Percentiles rank a stretch among this genome's conserved stretches.
phyloP scores from a whole-genome alignment of 2,888 invertebrate genomes.

The Scrobipalpa atriplicella region DNA sequence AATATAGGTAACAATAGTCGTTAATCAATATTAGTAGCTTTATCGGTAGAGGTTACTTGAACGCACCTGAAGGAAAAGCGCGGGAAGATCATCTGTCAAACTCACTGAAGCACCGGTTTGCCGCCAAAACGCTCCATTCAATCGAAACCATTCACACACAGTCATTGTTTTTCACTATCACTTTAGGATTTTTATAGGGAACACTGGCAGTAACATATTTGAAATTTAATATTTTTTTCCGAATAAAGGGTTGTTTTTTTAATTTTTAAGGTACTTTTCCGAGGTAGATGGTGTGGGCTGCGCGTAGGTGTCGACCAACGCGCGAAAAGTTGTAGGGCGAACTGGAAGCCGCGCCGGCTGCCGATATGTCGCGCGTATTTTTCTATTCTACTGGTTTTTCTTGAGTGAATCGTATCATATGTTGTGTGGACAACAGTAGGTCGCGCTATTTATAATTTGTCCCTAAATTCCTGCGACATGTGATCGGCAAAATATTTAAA shows the following conservation, averaged over 20 bases:
- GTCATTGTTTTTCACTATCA: constrained; percentile 31
- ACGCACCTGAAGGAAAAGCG: constrained; percentile 76
- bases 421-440: constrained; percentile 57
- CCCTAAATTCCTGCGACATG: constrained; percentile 50
- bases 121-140: constrained; percentile 68
- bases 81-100: constrained; percentile 76
- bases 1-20: constrained; percentile 24
- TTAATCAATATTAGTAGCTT: constrained; percentile 48
- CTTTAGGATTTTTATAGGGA: constrained; percentile 21
- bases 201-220: constrained; percentile 26
- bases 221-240: neutral
- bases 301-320: constrained; percentile 70
- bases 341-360: constrained; percentile 57
- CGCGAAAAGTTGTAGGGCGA: constrained; percentile 71
- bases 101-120: constrained; percentile 57
- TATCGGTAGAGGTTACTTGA: constrained; percentile 64
- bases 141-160: constrained; percentile 56
- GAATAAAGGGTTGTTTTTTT: constrained; percentile 32
- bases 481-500: constrained; percentile 37
- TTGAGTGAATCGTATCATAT: constrained; percentile 65
- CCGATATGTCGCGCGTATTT: constrained; percentile 62
- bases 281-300: constrained; percentile 43
- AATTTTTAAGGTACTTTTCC: constrained; percentile 40
- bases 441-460: constrained; percentile 66
- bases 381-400: constrained; percentile 69